Conservation (phyloP, 2,888 invertebrate genomes). For the Abrostola triplasia region DNA sequence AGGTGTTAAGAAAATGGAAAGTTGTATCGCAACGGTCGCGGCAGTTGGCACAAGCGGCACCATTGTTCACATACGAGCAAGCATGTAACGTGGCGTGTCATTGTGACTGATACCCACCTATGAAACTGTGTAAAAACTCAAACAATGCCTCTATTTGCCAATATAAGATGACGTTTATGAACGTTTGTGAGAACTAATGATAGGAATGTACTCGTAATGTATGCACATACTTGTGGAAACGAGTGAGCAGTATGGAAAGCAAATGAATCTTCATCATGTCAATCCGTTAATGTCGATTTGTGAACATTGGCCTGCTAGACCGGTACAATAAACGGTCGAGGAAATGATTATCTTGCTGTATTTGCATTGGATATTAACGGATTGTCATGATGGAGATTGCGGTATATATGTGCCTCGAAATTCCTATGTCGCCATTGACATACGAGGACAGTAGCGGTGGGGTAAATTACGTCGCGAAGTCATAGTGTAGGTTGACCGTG, state of each 20-base stretch:
- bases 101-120: constrained; percentile 66
- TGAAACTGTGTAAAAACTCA: constrained; percentile 67
- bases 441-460: background rate
- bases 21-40: constrained; percentile 55
- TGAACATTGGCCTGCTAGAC: background rate
- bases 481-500: too few relatives aligned
- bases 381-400: background rate
- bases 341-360: background rate
- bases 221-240: constrained; percentile 28
- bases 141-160: constrained; percentile 77
- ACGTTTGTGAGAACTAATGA: constrained; percentile 62
- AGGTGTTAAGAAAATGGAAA: constrained; percentile 65
- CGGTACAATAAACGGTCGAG: background rate
- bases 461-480: too few relatives aligned
- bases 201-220: constrained; percentile 32
- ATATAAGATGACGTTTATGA: constrained; percentile 60
- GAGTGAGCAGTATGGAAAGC: constrained; percentile 19
- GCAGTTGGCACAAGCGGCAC: constrained; percentile 64
- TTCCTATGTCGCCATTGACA: background rate
- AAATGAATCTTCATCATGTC: background rate
- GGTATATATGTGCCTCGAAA: background rate
- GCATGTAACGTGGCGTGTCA: constrained; percentile 72
- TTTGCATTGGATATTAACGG: background rate
- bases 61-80: constrained; percentile 72
- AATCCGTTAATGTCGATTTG: constrained; percentile 1